phyloP scores from a whole-genome alignment of 1,140 invertebrate species.

The Drosophila trapezifrons region DNA sequence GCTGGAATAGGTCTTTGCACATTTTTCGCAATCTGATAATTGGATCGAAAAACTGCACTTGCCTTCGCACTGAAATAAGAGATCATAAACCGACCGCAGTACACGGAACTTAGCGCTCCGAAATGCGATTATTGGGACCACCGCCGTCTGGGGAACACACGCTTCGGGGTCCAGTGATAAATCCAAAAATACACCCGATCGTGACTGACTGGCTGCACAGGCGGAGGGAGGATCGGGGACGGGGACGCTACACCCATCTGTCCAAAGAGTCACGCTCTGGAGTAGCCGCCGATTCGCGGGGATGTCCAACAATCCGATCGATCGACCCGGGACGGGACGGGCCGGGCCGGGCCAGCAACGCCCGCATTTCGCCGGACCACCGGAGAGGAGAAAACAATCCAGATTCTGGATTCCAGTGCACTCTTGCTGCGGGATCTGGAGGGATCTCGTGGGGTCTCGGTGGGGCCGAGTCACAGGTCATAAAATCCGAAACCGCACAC shows the following conservation, averaged over 20 bases:
- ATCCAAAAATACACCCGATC: conserved; percentile 63
- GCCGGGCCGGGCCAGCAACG: too few relatives aligned
- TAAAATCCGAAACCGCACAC: conserved; percentile 65
- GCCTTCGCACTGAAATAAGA: conserved; percentile 18
- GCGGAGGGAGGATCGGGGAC: background rate
- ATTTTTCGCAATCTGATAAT: background rate
- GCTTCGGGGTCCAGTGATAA: conserved; percentile 39
- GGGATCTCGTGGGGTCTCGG: background rate
- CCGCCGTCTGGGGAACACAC: conserved; percentile 8
- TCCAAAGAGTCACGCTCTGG: conserved; percentile 61
- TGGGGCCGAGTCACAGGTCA: conserved; percentile 41
- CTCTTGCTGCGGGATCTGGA: background rate
- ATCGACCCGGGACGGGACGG: too few relatives aligned
- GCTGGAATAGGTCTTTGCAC: too few relatives aligned
- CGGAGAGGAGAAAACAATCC: conserved; percentile 3
- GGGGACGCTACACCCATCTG: conserved; percentile 54
- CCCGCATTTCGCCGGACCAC: conserved; percentile 45
- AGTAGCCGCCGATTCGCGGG: conserved; percentile 31
- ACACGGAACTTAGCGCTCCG: conserved; percentile 5
- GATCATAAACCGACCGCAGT: conserved; percentile 1
- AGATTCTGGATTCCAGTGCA: conserved; percentile 8
- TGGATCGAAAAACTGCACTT: background rate
- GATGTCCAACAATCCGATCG: conserved; percentile 26
- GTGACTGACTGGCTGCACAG: conserved; percentile 49
- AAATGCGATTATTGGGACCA: conserved; percentile 4